These are phyloP conservation scores for Pluvialis apricaria DNA, from an alignment of 2,113 vertebrate species.

Conservation along the genomic window DNA sequence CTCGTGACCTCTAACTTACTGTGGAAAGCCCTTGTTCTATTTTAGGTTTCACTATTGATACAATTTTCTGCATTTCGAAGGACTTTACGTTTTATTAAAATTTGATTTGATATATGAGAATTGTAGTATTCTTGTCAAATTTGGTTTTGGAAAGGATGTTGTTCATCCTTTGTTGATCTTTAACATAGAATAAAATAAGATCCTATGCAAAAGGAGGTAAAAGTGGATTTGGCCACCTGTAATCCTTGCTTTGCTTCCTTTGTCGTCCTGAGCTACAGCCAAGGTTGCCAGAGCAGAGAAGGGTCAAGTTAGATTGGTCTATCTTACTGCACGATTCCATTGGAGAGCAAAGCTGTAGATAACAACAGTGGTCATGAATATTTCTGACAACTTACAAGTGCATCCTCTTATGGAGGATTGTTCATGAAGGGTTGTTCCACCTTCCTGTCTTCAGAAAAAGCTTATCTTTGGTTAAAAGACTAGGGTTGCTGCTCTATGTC, in stretches of 20 bases:
- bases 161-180: not conserved
- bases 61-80: not conserved
- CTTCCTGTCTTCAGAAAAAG: not conserved
- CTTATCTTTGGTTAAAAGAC: not conserved
- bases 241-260: not conserved
- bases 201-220: not conserved
- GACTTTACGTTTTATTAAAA: not conserved
- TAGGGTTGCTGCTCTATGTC: not conserved
- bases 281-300: not conserved
- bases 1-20: not conserved
- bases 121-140: not conserved
- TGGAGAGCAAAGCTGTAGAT: not conserved
- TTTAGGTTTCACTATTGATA: not conserved
- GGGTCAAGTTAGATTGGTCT: too few species aligned
- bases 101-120: not conserved
- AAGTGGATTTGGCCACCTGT: not conserved
- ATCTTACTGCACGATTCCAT: accelerated
- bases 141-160: not conserved
- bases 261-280: not conserved
- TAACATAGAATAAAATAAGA: not conserved
- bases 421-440: accelerated
- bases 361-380: not conserved
- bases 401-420: not conserved
- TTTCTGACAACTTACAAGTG: not conserved
- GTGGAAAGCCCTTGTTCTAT: not conserved